Evolutionary conservation across 2,888 invertebrate species (phyloP), one percentile per base, ranked within the genome.

Genomic region (Amphipyra tragopoginis): DNA sequence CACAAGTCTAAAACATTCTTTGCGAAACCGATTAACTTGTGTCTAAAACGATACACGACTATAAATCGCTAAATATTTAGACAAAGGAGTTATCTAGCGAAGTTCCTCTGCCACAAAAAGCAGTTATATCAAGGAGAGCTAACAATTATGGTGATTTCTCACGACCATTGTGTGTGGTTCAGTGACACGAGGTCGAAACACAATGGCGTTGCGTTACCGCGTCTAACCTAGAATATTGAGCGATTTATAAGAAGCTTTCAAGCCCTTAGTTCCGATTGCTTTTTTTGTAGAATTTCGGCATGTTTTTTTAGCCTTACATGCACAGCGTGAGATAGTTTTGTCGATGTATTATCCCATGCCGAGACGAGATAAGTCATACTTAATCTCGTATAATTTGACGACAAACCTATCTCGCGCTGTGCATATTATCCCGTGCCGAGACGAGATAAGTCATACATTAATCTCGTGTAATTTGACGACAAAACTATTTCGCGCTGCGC

Each of bases 111-210:
- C 33, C 21, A 57, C 36, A 74, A 72, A 55, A 73, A 72, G 34
- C 55, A 64, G 55, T 68, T 59, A 49, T 50, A 44, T 51, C 64
- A 63, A 72, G 69, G 72, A 70, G 65, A 50, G 50, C 10, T 26
- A 54, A 66, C 66, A 39, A 65, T 79, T 48, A 72, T 58, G 56
- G 43, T 54, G 65, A 13, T 53, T 75, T 72, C 72, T 59, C 79
- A 77, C 77, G 77, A 29, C 50, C 45, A 76, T 79, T 90, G 90
- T 89, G 70, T 76, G 55, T 66, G 75, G 92, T 90, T 91, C 92
- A 91, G 83, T 90, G 91, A 90, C 92, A 88, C 83, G 78, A 63
- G 81, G 74, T 73, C 71, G 73, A 29, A 26, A 59, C 4, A 70
- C 69, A 61, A 73, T 79, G 53, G 55, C 56, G 70, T 77, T 80